Percentiles rank a stretch among this genome's conserved stretches.
Evolutionary conservation across 30 jellyfish, hydroid and myxozoan species (phyloP).

Genomic region (Sanderia malayensis): DNA sequence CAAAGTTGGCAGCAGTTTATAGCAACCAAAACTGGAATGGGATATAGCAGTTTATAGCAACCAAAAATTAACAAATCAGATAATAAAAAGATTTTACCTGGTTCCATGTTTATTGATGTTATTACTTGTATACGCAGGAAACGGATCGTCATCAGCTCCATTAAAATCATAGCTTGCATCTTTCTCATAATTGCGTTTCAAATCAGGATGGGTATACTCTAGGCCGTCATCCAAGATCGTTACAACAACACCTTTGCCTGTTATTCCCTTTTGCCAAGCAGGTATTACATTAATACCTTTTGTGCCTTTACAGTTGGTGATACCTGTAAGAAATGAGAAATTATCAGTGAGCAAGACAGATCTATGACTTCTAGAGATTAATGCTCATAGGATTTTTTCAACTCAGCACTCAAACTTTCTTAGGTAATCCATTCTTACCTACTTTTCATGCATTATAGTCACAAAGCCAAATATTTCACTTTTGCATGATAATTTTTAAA

Average conservation of each 20-base stretch:
- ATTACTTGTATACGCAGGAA: constrained; percentile 76
- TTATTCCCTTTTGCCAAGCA: constrained; percentile 74
- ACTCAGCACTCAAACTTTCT: too few species aligned
- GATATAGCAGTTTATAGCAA: too few species aligned
- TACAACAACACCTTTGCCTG: constrained; percentile 97
- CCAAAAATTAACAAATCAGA: too few species aligned
- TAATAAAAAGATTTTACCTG: constrained; percentile 47
- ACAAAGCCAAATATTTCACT: too few species aligned
- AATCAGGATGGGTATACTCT: constrained; percentile 88
- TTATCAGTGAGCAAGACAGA: too few species aligned
- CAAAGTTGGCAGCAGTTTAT: too few species aligned
- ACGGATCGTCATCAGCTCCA: constrained; percentile 81
- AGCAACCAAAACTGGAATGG: too few species aligned
- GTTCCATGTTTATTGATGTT: constrained; percentile 97
- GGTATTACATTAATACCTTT: constrained; percentile 88
- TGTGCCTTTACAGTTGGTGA: constrained; percentile 58
- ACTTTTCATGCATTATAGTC: too few species aligned
- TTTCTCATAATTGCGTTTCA: constrained; percentile 75
- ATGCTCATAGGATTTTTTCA: too few species aligned
- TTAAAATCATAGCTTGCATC: constrained; percentile 91
- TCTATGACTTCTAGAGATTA: too few species aligned
- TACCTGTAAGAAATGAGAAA: constrained; percentile 15
- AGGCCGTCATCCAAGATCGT: constrained; percentile 96
- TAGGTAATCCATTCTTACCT: too few species aligned
- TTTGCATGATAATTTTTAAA: too few species aligned